Conservation (phyloP, 2,113 vertebrate species). For the Podilymbus podiceps region DNA sequence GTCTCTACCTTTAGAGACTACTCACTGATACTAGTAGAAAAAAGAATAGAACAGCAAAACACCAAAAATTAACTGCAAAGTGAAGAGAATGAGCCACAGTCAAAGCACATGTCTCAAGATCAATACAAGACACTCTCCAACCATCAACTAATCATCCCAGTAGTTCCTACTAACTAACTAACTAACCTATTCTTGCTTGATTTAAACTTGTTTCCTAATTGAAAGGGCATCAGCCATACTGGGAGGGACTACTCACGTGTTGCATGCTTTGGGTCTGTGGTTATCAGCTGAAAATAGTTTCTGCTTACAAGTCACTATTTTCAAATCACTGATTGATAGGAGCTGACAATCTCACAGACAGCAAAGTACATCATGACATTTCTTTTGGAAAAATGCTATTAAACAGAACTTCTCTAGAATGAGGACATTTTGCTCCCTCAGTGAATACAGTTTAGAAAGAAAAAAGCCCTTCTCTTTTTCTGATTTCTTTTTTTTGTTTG, state of each 20-base stretch:
- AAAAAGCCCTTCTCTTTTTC: neutral
- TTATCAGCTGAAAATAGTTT: neutral
- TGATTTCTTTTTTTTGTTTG: neutral
- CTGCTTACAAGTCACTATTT: neutral
- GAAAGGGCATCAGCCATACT: neutral
- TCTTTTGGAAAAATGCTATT: neutral
- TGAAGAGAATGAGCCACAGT: neutral
- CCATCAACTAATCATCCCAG: neutral
- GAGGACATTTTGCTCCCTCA: neutral
- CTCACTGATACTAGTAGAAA: neutral
- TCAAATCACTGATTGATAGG: neutral
- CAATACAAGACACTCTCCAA: neutral
- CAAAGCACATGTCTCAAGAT: neutral
- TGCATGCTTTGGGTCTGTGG: neutral
- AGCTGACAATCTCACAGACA: neutral
- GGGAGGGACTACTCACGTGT: neutral
- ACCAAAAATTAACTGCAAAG: neutral
- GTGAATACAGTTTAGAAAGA: neutral
- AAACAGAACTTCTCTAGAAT: neutral
- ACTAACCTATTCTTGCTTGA: neutral
- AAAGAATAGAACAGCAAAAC: neutral
- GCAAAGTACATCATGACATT: neutral
- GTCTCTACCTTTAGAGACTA: neutral
- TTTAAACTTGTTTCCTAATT: neutral
- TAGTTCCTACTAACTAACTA: neutral